Evolutionary conservation across 2,797 vertebrate species (phyloP).

Genomic region (Darevskia mixta): DNA sequence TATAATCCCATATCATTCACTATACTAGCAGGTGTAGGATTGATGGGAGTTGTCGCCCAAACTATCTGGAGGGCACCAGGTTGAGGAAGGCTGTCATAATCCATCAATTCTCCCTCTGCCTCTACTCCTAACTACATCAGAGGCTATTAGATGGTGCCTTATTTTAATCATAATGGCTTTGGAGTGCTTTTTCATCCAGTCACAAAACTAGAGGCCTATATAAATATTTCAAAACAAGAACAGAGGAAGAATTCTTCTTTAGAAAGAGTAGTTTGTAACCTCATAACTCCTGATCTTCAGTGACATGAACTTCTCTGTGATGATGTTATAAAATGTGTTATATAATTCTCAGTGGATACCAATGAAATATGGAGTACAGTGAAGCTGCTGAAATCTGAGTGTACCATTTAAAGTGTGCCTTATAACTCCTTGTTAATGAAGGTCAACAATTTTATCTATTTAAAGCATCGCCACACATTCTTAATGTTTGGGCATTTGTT

Average conservation of each 20-base stretch:
- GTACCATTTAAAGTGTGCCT: constrained; percentile 48
- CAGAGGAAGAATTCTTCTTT: constrained; percentile 35
- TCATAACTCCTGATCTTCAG: constrained; percentile 55
- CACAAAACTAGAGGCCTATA: constrained; percentile 20
- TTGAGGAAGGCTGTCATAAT: no score
- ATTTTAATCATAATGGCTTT: neutral
- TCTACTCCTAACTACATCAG: neutral
- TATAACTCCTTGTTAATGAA: constrained; percentile 60
- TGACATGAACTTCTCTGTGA: constrained; percentile 47
- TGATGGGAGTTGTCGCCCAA: no score
- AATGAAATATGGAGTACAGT: constrained; percentile 26
- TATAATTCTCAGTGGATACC: constrained; percentile 59
- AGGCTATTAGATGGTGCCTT: neutral
- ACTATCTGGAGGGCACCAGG: no score
- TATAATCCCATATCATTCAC: no score
- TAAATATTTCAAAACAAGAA: constrained; percentile 60
- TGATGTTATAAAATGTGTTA: constrained; percentile 36
- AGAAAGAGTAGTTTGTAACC: constrained; percentile 40
- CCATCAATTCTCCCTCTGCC: neutral
- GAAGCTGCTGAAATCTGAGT: constrained; percentile 43
- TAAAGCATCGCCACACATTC: constrained; percentile 56
- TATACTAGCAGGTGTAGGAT: no score
- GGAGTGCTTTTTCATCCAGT: neutral
- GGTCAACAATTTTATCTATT: constrained; percentile 63
- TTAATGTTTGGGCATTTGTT: constrained; percentile 55